Base-by-base conservation (phyloP, 37 sponge, comb jelly and placozoan genomes). In the Eunapius fragilis region DNA sequence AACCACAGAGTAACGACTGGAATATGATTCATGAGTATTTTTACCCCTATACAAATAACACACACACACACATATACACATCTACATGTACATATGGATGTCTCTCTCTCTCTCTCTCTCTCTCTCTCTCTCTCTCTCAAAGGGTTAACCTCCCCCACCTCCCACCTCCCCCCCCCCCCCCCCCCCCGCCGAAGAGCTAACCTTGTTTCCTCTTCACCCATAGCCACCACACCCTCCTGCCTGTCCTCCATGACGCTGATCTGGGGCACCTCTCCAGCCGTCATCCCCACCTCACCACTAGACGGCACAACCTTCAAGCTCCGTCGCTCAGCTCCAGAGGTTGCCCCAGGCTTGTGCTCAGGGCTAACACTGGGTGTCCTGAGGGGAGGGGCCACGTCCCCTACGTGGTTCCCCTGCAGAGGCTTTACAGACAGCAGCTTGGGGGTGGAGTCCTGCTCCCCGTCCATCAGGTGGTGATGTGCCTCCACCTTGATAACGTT, bases 11-110 rank as follows among this genome's bases (percentile, higher is more conserved):
- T n/a, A 41, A 41, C 6, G 41, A 9, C 3, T 41, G 41, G 6
- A 41, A 6, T 41, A 9, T 41, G 41, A 6, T 6, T 3, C 6
- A 41, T 41, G 41, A n/a, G n/a, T n/a, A n/a, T n/a, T n/a, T n/a
- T n/a, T n/a, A n/a, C 41, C 3, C 3, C 6, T 41, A 41, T 41
- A 41, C 41, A 41, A 41, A 41, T 41, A 6, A 79, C 48, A 79
- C 49, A 37, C 41, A n/a, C 41, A 37, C 48, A 79, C 79, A 41
- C 83, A 82, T 74, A 82, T 50, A 71, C 83, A 79, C 79, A 79
- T n/a, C n/a, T n/a, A n/a, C n/a, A n/a, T n/a, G n/a, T n/a, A n/a
- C n/a, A n/a, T n/a, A n/a, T n/a, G n/a, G n/a, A n/a, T n/a, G n/a
- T n/a, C n/a, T n/a, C n/a, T n/a, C n/a, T n/a, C n/a, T n/a, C n/a